Base-by-base conservation (phyloP, 1,140 invertebrate species). In the Heliconius hermathena region DNA sequence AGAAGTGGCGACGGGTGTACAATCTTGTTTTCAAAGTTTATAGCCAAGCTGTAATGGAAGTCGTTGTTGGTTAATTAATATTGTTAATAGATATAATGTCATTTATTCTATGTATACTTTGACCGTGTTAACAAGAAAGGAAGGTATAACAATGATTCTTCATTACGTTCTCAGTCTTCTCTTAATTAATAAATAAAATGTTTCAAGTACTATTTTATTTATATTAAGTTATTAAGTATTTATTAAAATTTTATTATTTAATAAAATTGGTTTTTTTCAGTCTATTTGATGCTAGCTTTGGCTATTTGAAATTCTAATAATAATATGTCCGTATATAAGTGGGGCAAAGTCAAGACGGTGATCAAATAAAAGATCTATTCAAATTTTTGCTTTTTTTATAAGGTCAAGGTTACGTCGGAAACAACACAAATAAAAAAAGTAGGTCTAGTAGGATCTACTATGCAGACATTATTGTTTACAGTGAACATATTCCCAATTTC, bases 1-100 rank as follows among this genome's bases (percentile, higher is more conserved):
- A 41, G 66, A 77, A 66, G 71, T 49, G 76, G 71, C 20, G 76
- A 77, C 66, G 46, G 71, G 33, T 20, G 76, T 36, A 38, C n/a
- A 38, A 20, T 77, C 60, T 71, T 49, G 57, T 76, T 70, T 70
- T 75, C 38, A 46, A 41, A 70, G n/a, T 70, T 70, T 11, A 70
- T 66, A 76, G 60, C 60, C 46, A 29, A 66, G 60, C 26, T 11
- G 13, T 11, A 60, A n/a, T 60, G 20, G 8, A 22, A 66, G 60
- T 66, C 26, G 8, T 66, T 66, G 11, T 74, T 75, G 74, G 8
- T 33, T 57, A 54, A 75, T 22, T 72, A 72, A 41, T 38, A 26
- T 36, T 16, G 18, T 22, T 22, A 60, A n/a, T 60, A 22, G 20
- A 22, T 22, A 60, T 22, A 60, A 60, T 26, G 20, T n/a, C 20